Evolutionary conservation across 2,888 invertebrate species (phyloP).

Genomic region (Portevinia maculata): DNA sequence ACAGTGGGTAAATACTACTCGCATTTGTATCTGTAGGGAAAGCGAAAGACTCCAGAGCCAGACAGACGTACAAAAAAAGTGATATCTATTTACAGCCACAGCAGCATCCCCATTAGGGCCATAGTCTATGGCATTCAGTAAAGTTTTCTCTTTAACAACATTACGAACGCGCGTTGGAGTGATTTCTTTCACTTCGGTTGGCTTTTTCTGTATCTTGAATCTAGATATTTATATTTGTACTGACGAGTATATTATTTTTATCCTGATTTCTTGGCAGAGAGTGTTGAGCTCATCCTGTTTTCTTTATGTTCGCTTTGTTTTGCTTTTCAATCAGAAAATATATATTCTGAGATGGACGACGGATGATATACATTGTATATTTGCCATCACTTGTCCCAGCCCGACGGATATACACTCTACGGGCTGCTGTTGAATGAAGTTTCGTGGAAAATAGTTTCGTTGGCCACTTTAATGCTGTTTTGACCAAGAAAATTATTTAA

Average conservation of each 20-base stretch:
- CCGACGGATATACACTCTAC: too few species aligned
- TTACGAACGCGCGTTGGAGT: constrained; percentile 63
- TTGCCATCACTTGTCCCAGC: constrained; percentile 19
- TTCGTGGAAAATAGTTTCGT: too few species aligned
- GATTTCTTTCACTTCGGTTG: constrained; percentile 47
- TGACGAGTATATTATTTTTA: constrained; percentile 24
- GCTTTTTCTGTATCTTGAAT: neutral
- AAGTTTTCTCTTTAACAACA: constrained; percentile 62
- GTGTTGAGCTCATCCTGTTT: neutral
- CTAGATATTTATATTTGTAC: neutral
- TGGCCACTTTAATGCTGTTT: too few species aligned
- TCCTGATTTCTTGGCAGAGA: neutral
- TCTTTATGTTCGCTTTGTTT: constrained; percentile 8
- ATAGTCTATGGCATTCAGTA: constrained; percentile 41
- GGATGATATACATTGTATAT: constrained; percentile 13
- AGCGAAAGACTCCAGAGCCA: constrained; percentile 6
- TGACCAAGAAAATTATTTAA: too few species aligned
- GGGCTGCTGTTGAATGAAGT: too few species aligned
- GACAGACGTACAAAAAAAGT: constrained; percentile 40
- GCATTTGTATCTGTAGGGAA: neutral
- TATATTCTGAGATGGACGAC: constrained; percentile 3
- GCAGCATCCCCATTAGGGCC: constrained; percentile 43
- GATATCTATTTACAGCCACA: constrained; percentile 59
- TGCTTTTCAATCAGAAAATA: constrained; percentile 26
- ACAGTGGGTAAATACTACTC: too few species aligned